Base-by-base conservation (phyloP, 2,113 vertebrate genomes). In the Tor tambroides region DNA sequence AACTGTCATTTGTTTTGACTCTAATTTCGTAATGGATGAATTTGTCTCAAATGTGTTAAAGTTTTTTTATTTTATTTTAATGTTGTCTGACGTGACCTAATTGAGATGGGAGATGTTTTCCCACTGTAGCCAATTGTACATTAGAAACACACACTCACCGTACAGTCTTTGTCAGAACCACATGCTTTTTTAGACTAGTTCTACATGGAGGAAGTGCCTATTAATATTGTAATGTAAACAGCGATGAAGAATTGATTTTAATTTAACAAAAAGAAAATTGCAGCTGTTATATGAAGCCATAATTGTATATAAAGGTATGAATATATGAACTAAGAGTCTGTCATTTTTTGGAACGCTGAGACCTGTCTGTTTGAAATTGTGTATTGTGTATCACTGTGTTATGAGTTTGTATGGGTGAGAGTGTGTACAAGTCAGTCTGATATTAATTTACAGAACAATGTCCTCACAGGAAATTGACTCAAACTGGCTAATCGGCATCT, bases 211-310 rank as follows among this genome's bases (percentile, higher is more conserved):
- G 93, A 96, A 96, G 96, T 97, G 96, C 96, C 96, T 97, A 95
- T 95, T 91, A 90, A 90, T 90, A 91, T 80, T 95, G 92, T 95
- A 94, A 91, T 94, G 59, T 30, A 49, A 79, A 54, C 43, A 72
- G 43, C 26, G 26, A 87, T 32, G 35, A 75, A 84, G 11, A 21
- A 90, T 92, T 94, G 92, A 77, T 69, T 85, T 59, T 30, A 32
- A 84, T 30, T 84, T 49, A 95, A 93, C 95, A 92, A 95, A 95
- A 94, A 95, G 95, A 94, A 94, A 96, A 93, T 95, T 94, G 91
- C 94, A 94, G 91, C 95, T 93, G 92, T 90, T 96, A 95, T 96
- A 96, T 95, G 95, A 96, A 97, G 95, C 96, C 96, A 96, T 97
- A 96, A 94, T 93, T 96, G 95, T 97, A 96, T 93, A 97, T 97